These are phyloP conservation scores for Melinaea marsaeus DNA, from an alignment of 2,888 invertebrate genomes.

Conservation along the genomic window DNA sequence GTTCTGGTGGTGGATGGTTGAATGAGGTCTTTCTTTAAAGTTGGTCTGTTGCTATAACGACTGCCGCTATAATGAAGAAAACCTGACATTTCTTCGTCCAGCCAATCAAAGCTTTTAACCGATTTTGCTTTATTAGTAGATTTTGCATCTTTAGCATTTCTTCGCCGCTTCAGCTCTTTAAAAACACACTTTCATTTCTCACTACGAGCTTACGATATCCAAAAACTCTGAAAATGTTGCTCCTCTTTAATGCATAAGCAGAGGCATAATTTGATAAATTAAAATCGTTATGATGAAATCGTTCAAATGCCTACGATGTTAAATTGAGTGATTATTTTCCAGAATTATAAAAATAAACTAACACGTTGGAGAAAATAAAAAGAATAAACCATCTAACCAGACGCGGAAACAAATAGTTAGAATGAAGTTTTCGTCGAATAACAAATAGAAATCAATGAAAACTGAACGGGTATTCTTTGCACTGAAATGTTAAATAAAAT, in stretches of 20 bases:
- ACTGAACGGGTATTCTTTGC: slow-evolving; percentile 31
- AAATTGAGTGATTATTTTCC: no score
- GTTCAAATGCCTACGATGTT: not conserved
- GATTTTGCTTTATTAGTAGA: no score
- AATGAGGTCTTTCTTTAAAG: not conserved
- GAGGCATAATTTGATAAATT: no score
- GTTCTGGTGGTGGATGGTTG: not conserved
- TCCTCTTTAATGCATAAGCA: no score
- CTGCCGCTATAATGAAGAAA: slow-evolving; percentile 7
- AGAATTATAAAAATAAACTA: no score
- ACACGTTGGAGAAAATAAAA: not conserved
- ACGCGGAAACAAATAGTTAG: slow-evolving; percentile 6
- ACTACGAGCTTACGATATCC: no score
- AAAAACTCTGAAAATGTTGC: not conserved
- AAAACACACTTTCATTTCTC: no score
- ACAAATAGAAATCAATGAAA: slow-evolving; percentile 33
- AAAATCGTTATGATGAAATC: no score
- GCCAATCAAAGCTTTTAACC: no score
- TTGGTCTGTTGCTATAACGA: not conserved
- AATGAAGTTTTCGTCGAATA: slow-evolving; percentile 28
- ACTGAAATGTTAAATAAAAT: not conserved
- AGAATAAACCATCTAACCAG: not conserved
- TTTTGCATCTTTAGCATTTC: no score
- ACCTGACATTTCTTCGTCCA: no score
- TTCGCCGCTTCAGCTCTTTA: no score